phyloP scores from a whole-genome alignment of 2,113 vertebrate genomes.

The Uropsilus gracilis region DNA sequence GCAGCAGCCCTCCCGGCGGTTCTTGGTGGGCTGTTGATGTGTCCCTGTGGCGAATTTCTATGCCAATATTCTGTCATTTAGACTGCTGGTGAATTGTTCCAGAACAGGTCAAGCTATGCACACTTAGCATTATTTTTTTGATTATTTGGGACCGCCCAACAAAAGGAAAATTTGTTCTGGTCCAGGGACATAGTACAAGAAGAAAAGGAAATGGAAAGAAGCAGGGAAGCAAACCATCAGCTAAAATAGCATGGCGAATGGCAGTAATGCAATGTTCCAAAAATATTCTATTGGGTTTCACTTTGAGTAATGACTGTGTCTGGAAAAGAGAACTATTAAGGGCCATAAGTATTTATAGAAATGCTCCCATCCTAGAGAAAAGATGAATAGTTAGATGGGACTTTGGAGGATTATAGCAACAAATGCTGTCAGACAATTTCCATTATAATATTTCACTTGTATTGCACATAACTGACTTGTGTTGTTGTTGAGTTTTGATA shows the following conservation, averaged over 20 bases:
- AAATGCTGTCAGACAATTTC: neutral
- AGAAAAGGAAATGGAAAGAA: neutral
- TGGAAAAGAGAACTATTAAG: constrained; percentile 28
- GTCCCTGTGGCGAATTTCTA: neutral
- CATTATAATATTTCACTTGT: constrained; percentile 23
- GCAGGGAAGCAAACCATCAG: neutral
- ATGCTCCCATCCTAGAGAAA: neutral
- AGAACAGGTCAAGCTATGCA: constrained; percentile 6
- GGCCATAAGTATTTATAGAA: neutral
- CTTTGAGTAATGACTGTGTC: constrained; percentile 1
- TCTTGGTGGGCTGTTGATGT: neutral
- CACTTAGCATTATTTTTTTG: constrained; percentile 44
- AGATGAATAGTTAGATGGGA: neutral
- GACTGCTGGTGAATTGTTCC: constrained; percentile 33
- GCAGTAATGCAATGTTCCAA: neutral
- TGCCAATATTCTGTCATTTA: constrained; percentile 19
- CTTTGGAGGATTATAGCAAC: neutral
- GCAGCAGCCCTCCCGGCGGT: neutral
- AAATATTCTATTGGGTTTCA: neutral
- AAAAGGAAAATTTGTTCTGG: constrained; percentile 34
- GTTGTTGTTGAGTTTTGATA: neutral
- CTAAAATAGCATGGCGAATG: neutral
- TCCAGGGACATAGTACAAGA: neutral
- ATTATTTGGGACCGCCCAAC: neutral
- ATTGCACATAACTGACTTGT: neutral